Percentiles rank a stretch among this genome's conserved stretches.
phyloP scores from a whole-genome alignment of 2,888 invertebrate species.

The Pachydiplax longipennis region DNA sequence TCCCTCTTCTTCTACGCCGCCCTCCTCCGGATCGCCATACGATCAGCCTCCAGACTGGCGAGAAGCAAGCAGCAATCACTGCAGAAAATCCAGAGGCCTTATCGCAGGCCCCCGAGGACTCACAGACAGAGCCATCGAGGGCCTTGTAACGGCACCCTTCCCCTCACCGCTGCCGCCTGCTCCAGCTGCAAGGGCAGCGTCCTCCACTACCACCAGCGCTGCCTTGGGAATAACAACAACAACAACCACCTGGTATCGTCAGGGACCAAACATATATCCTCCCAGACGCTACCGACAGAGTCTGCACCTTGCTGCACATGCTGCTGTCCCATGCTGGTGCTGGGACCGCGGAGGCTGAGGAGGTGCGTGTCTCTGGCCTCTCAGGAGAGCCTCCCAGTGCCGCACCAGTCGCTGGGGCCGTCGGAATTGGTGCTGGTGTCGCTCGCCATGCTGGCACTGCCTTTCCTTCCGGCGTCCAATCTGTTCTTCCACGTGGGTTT shows the following conservation, averaged over 20 bases:
- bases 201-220: slow-evolving; percentile 66
- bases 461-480: slow-evolving; percentile 96
- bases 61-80: background rate
- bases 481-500: slow-evolving; percentile 98
- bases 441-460: slow-evolving; percentile 79
- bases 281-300: background rate
- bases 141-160: slow-evolving; percentile 51
- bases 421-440: slow-evolving; percentile 59
- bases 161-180: slow-evolving; percentile 60
- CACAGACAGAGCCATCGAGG: slow-evolving; percentile 57
- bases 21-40: slow-evolving; percentile 49
- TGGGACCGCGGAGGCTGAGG: background rate
- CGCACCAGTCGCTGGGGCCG: background rate
- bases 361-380: background rate
- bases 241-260: slow-evolving; percentile 72
- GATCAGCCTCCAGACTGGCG: background rate
- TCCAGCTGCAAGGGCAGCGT: slow-evolving; percentile 73
- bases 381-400: background rate
- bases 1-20: slow-evolving; percentile 77
- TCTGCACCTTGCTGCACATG: slow-evolving; percentile 4
- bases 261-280: slow-evolving; percentile 59
- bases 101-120: slow-evolving; percentile 6
- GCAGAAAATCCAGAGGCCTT: slow-evolving; percentile 7
- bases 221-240: slow-evolving; percentile 78
- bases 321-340: slow-evolving; percentile 23